Conservation (phyloP, 2,113 vertebrate genomes). For the Poecilia latipinna region DNA sequence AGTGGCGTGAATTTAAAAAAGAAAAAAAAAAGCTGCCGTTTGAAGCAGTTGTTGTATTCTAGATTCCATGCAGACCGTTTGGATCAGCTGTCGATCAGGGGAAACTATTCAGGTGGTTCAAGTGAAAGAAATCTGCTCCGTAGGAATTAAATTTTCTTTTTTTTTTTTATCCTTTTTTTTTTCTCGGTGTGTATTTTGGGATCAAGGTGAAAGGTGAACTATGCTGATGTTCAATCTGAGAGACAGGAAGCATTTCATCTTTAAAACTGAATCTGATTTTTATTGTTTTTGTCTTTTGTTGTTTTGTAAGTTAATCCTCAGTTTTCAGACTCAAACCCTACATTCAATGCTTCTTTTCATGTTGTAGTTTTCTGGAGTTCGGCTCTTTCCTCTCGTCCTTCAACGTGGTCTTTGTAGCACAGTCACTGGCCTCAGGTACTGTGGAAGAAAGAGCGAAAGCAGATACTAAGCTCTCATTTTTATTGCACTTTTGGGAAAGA, state of each 20-base stretch:
- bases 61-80: constrained; percentile 79
- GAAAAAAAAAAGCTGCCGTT: constrained; percentile 78
- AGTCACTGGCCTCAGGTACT: constrained; percentile 85
- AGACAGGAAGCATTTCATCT: constrained; percentile 77
- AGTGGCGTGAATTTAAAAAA: constrained; percentile 72
- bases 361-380: constrained; percentile 81
- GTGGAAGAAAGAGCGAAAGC: constrained; percentile 80
- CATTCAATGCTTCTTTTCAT: constrained; percentile 78
- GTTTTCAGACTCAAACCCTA: constrained; percentile 71
- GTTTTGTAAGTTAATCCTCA: constrained; percentile 74
- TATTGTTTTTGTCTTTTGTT: constrained; percentile 36
- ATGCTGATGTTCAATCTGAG: constrained; percentile 71
- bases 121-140: constrained; percentile 66
- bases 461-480: constrained; percentile 79
- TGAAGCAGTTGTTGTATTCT: constrained; percentile 81
- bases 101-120: constrained; percentile 58
- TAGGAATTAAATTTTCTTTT: constrained; percentile 63
- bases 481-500: constrained; percentile 82
- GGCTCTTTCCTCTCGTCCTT: constrained; percentile 71
- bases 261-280: constrained; percentile 70
- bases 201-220: constrained; percentile 71
- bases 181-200: constrained; percentile 75
- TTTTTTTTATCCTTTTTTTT: constrained; percentile 66
- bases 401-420: constrained; percentile 81
- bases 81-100: constrained; percentile 71